Evolutionary conservation across 2,797 vertebrate species (phyloP), one percentile per base, ranked within the genome.

Genomic region (Sebastiscus albofasciatus): DNA sequence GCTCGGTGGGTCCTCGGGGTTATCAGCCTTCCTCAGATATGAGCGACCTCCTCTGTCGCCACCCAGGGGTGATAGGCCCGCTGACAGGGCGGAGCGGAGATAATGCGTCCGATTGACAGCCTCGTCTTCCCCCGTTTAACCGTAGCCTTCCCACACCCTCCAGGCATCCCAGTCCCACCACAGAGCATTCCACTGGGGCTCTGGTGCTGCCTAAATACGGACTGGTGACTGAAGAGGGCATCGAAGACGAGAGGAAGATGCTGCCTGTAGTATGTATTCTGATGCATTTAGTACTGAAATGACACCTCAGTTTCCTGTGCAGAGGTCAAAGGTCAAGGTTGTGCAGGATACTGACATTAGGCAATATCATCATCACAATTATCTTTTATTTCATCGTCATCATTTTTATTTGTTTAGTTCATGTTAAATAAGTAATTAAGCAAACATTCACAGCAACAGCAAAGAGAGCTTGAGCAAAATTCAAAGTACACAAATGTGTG

Each of bases 11-110:
- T 85, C 76, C n/a, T 61, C 24, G 16, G 84, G 94, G 94, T 95
- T 95, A 94, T 95, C 95, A 93, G 91, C 77, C 58, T 75, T 82
- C 81, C 86, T 88, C 88, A 93, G 94, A 95, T 94, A 94, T 88
- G 86, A 89, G 92, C 81, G 67, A 84, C 82, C 86, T 89, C 85
- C 90, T 95, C 93, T 93, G 92, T 96, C 92, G 90, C 86, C 94
- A 88, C 90, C 83, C 67, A 76, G 6, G 85, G 88, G 91, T 93
- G 94, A 94, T 82, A 88, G 91, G 90, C 88, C 90, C 82, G 82
- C 83, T 87, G 79, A 91, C 89, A 87, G 83, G 92, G 89, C 60
- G 77, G 86, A 84, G 85, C 55, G 27, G 69, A 94, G 94, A 95
- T 95, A 95, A 94, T 86, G 86, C 64, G 61, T 75, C 77, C 71